Evolutionary conservation across 2,113 vertebrate genomes (phyloP).

Genomic region (Euleptes europaea): DNA sequence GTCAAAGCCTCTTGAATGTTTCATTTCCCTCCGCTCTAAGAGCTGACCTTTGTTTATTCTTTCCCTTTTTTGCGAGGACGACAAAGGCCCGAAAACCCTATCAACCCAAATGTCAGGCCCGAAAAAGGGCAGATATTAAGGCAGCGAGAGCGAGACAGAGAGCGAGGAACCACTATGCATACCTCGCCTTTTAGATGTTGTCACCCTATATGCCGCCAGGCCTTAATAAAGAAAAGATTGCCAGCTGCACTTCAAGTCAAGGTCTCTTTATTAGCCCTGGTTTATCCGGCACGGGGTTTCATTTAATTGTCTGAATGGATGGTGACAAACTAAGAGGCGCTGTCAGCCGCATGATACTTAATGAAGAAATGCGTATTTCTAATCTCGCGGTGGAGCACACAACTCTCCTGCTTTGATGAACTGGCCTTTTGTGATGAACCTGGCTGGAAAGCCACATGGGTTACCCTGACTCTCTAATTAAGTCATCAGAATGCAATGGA

Average conservation of each 20-base stretch:
- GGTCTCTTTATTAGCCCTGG: constrained; percentile 62
- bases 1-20: constrained; percentile 21
- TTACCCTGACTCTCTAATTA: constrained; percentile 69
- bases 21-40: constrained; percentile 21
- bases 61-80: constrained; percentile 9
- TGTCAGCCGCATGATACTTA: constrained; percentile 50
- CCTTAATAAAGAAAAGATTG: constrained; percentile 68
- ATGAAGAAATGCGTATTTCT: constrained; percentile 69
- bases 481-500: constrained; percentile 78
- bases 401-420: constrained; percentile 62
- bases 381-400: constrained; percentile 59
- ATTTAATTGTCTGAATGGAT: constrained; percentile 72
- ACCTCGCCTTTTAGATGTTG: constrained; percentile 42
- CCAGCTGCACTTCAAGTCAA: constrained; percentile 66
- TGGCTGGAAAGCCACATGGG: constrained; percentile 69
- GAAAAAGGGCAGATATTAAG: constrained; percentile 47
- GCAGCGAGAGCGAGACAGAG: not conserved
- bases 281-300: constrained; percentile 39
- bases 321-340: constrained; percentile 57
- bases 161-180: constrained; percentile 6
- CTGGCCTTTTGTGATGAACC: constrained; percentile 71
- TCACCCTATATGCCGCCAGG: constrained; percentile 40
- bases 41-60: constrained; percentile 35
- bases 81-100: constrained; percentile 56
- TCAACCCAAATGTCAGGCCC: constrained; percentile 43